These are phyloP conservation scores for Conistra vaccinii DNA, from an alignment of 2,888 invertebrate genomes.

Conservation along the genomic window DNA sequence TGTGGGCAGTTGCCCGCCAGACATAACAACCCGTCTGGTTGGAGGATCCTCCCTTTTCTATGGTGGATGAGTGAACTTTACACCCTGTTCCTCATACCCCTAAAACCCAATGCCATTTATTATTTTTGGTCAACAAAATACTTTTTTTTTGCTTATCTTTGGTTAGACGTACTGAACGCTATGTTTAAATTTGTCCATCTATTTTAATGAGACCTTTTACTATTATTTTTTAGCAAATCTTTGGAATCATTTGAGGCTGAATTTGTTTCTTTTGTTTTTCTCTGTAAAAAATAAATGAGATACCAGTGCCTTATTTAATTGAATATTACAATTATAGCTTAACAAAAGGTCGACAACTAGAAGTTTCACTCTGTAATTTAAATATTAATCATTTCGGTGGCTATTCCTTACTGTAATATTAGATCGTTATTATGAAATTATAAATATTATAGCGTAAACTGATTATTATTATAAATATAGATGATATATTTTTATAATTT, in stretches of 20 bases:
- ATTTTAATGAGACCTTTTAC: too few species aligned
- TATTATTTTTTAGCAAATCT: not conserved
- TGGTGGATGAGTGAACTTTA: too few species aligned
- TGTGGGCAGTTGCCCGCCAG: too few species aligned
- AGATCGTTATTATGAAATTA: conserved; percentile 38
- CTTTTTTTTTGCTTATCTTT: too few species aligned
- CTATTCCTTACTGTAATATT: conserved; percentile 51
- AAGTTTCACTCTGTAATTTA: conserved; percentile 24
- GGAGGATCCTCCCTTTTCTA: too few species aligned
- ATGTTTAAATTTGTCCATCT: too few species aligned
- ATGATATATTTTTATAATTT: conserved; percentile 56
- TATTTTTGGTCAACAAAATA: too few species aligned
- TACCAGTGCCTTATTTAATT: conserved; percentile 37
- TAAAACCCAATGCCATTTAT: too few species aligned
- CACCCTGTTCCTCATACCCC: too few species aligned
- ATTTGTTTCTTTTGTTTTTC: not conserved
- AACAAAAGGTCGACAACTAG: conserved; percentile 21
- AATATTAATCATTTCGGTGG: conserved; percentile 45
- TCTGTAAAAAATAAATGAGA: not conserved
- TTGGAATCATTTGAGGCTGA: not conserved
- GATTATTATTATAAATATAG: conserved; percentile 53
- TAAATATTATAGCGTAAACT: conserved; percentile 34
- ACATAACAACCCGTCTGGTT: too few species aligned
- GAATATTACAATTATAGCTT: not conserved
- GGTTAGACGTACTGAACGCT: too few species aligned